Conservation (phyloP, 2,113 vertebrate species). For the Cyanocitta stelleri region DNA sequence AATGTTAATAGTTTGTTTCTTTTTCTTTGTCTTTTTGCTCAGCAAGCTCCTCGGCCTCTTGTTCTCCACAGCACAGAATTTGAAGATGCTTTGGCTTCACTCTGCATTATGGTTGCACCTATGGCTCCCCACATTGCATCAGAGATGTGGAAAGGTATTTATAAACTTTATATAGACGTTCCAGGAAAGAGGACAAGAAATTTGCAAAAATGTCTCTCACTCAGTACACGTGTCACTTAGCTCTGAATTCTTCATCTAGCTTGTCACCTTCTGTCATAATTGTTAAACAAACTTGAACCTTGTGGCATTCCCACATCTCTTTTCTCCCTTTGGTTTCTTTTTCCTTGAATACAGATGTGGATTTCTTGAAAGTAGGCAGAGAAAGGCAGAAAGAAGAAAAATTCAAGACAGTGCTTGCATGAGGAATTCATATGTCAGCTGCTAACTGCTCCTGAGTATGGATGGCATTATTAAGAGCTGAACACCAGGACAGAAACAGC, state of each 20-base stretch:
- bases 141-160: conserved; percentile 95
- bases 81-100: conserved; percentile 84
- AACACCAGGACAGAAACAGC: background rate
- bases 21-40: background rate
- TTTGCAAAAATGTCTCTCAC: background rate
- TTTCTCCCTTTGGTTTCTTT: background rate
- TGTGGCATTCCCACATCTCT: background rate
- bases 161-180: background rate
- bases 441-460: background rate
- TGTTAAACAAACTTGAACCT: background rate
- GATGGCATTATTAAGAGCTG: background rate
- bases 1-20: background rate
- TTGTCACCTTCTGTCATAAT: background rate
- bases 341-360: background rate
- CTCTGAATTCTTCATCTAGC: background rate
- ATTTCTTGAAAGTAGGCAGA: background rate
- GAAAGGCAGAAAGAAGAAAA: background rate
- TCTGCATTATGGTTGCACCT: conserved; percentile 87
- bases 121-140: conserved; percentile 91
- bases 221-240: background rate
- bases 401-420: background rate
- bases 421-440: background rate
- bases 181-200: background rate
- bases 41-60: conserved; percentile 79
- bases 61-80: conserved; percentile 86